Base-by-base conservation (phyloP, 2,888 invertebrate genomes). In the Ormia ochracea region DNA sequence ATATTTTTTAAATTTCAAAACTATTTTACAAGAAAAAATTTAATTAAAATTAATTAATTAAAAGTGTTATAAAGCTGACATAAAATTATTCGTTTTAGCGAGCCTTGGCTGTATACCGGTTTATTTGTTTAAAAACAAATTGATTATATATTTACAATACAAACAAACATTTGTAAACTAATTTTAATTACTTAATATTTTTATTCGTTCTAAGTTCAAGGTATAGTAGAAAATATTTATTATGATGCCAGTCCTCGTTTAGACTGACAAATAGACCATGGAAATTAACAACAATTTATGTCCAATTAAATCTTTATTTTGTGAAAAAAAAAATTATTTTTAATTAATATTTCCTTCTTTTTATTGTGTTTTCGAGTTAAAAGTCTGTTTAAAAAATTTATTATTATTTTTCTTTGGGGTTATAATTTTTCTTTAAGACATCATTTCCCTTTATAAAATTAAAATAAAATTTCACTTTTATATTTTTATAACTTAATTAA, bases 401-500 rank as follows among this genome's bases (percentile, higher is more conserved):
- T 26, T 14, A 4, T 48, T 26, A 23, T 4, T 52, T 17, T 52
- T 26, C 1, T 26, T 14, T 2, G n/a, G 1, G 6, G 10, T 43
- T 43, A 9, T 43, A 2, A n/a, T n/a, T n/a, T 19, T 19, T 9
- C 2, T 43, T 43, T 14, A 10, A 10, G 7, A 10, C 10, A 33
- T 33, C 10, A 10, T 33, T 7, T 33, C 3, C n/a, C 9, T 38
- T n/a, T 43, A 17, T n/a, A n/a, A 38, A 36, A 28, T 14, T 19
- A 33, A 7, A 31, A 12, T n/a, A 4, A 59, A 59, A 31, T 59
- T 59, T 59, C 59, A 63, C 43, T 45, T 48, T 48, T 33, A 58
- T n/a, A 21, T 33, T 21, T 45, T 31, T 5, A 14, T 0, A 10
- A 33, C 9, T 63, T 50, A 63, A 50, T 63, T 48, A 21, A 43